Evolutionary conservation across 2,113 vertebrate genomes (phyloP), one percentile per base, ranked within the genome.

Genomic region (Quiscalus mexicanus): DNA sequence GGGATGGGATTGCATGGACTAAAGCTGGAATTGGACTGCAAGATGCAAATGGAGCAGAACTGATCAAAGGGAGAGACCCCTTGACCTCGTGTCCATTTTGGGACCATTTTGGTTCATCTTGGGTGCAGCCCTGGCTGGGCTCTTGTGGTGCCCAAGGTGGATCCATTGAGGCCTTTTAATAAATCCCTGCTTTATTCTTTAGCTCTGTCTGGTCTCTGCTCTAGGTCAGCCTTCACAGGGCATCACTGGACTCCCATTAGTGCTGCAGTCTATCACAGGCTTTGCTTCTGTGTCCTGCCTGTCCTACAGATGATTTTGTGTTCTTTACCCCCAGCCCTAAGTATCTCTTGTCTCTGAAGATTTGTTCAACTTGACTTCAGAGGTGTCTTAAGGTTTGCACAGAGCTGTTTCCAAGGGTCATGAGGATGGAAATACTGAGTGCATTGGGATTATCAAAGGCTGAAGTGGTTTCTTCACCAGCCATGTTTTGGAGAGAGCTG

Each of bases 261-360:
- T 2, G 3, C 75, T 39, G 62, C 70, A 53, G 25, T 1, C 0
- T 41, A 1, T 2, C 58, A 7, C 28, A 55, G 82, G 55, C 50
- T 76, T 64, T 49, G 22, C 21, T 63, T 24, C 22, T 8, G 0
- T 6, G 17, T 56, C 35, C 86, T 79, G 62, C 30, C 24, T 14
- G 39, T 45, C 52, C 15, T 33, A 8, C 30, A 42, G 44, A 28
- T 18, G 31, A 1, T 30, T 69, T 15, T 56, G 45, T 45, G 19
- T 12, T 44, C 75, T 83, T 64, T 37, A 12, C 6, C 17, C 28
- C 28, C 41, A 69, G 22, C 27, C 17, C 28, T 35, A 41, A 53
- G 6, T 28, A 52, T 28, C 33, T 33, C 35, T 42, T n/a, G 15
- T 25, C 31, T 68, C 41, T 23, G 21, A 35, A 14, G 50, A 37